Conservation (phyloP, 2,113 vertebrate species). For the Sinocyclocheilus maitianheensis region DNA sequence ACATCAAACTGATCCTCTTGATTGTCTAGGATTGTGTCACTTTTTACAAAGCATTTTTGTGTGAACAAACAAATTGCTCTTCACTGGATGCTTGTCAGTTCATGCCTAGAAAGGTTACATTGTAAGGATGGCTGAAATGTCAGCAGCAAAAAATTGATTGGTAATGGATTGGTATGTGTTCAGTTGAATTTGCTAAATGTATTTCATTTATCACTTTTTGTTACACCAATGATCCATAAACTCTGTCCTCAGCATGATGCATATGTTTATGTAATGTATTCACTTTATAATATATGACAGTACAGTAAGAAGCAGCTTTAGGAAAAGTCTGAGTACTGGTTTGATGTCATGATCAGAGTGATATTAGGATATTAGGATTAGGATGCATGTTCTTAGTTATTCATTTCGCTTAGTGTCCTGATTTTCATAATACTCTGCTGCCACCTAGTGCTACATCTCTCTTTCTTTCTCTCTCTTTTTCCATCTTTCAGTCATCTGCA, state of each 20-base stretch:
- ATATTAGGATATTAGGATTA: background rate
- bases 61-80: background rate
- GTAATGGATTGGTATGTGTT: background rate
- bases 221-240: background rate
- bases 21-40: background rate
- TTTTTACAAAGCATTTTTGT: background rate
- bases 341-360: background rate
- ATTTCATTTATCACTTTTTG: background rate
- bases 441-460: conserved; percentile 64
- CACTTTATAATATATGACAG: background rate
- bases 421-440: conserved; percentile 47
- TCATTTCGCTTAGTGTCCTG: conserved; percentile 16
- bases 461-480: background rate
- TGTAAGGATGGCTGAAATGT: background rate
- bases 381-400: conserved; percentile 23
- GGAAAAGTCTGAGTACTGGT: background rate
- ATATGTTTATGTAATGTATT: background rate
- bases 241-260: background rate
- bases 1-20: background rate
- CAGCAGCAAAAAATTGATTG: background rate
- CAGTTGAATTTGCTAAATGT: no score
- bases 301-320: background rate
- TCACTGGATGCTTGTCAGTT: background rate
- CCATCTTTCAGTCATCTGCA: conserved; percentile 7
- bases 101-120: background rate